These are phyloP conservation scores for Xestia c-nigrum DNA, from an alignment of 2,888 invertebrate species.

Conservation along the genomic window DNA sequence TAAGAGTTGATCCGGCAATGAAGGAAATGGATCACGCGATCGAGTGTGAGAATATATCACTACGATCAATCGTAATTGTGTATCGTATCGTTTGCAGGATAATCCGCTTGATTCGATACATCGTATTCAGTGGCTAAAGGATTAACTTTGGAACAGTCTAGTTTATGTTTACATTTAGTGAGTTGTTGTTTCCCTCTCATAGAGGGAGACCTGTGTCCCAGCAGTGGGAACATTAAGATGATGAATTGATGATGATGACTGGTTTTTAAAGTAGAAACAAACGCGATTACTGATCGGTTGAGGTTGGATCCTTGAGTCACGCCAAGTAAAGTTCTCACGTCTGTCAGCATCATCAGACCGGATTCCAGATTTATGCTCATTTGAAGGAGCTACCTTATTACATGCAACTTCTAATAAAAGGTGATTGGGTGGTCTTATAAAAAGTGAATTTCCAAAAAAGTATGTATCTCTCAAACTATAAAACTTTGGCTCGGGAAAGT, in stretches of 20 bases:
- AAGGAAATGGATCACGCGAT: conserved; percentile 6
- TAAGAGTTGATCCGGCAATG: no score
- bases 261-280: neutral
- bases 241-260: neutral
- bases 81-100: conserved; percentile 4
- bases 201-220: no score
- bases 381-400: neutral
- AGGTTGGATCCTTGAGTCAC: neutral
- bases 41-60: neutral
- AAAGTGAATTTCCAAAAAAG: no score
- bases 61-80: neutral
- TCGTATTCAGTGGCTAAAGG: conserved; percentile 18
- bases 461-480: no score
- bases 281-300: neutral
- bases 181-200: neutral
- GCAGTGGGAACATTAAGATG: no score
- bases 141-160: neutral
- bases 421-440: no score
- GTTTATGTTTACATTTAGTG: neutral
- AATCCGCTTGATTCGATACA: conserved; percentile 14
- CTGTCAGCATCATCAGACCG: neutral
- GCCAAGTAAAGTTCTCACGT: neutral
- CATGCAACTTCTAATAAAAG: neutral
- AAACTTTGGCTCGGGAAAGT: no score
- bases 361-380: neutral